phyloP scores from a whole-genome alignment of 2,888 invertebrate genomes.

The Leucophenga montana region DNA sequence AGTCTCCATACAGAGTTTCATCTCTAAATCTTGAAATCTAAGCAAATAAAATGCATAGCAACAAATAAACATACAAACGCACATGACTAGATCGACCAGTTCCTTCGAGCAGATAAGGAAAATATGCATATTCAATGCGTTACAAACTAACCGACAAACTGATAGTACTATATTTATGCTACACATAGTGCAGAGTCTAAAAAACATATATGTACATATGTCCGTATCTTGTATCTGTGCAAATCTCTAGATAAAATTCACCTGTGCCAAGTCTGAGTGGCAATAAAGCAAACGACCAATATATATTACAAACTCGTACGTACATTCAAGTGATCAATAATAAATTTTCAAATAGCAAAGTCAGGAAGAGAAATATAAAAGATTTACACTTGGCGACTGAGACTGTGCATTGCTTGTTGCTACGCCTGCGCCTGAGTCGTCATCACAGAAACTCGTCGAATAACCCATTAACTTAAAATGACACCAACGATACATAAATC shows the following conservation, averaged over 20 bases:
- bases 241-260: slow-evolving; percentile 34
- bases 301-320: neutral
- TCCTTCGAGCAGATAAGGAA: too few species aligned
- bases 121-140: neutral
- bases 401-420: neutral
- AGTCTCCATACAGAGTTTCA: too few species aligned
- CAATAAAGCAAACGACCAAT: slow-evolving; percentile 5
- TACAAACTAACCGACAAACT: neutral
- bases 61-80: too few species aligned
- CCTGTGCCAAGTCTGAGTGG: slow-evolving; percentile 30
- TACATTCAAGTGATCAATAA: slow-evolving; percentile 43
- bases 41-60: too few species aligned
- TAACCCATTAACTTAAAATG: slow-evolving; percentile 70
- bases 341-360: slow-evolving; percentile 35
- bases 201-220: too few species aligned
- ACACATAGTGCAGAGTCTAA: too few species aligned
- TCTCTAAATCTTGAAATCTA: too few species aligned
- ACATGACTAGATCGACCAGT: too few species aligned
- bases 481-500: slow-evolving; percentile 68
- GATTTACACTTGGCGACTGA: slow-evolving; percentile 4
- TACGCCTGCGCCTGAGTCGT: slow-evolving; percentile 27
- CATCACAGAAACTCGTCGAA: slow-evolving; percentile 49
- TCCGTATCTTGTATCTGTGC: slow-evolving; percentile 5
- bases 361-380: slow-evolving; percentile 16
- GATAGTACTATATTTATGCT: neutral